phyloP scores from a whole-genome alignment of 2,888 invertebrate species.

The Himalopsyche kuldschensis region DNA sequence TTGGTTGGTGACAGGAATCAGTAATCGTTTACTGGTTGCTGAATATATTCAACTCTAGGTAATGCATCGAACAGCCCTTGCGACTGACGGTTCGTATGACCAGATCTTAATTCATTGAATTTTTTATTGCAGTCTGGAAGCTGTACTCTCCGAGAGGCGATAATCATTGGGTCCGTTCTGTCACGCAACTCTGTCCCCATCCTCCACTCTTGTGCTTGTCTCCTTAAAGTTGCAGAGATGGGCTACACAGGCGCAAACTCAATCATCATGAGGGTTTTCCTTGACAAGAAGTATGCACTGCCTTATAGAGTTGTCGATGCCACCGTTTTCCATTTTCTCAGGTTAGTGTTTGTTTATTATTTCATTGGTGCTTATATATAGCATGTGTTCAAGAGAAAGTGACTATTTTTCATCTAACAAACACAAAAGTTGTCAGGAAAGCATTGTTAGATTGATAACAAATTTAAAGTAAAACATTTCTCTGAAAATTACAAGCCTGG shows the following conservation, averaged over 20 bases:
- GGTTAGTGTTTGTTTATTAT: too few species aligned
- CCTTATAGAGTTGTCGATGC: slow-evolving; percentile 95
- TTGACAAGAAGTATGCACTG: slow-evolving; percentile 97
- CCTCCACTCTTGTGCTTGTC: slow-evolving; percentile 91
- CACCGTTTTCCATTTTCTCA: slow-evolving; percentile 89
- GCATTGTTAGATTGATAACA: too few species aligned
- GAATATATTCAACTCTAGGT: too few species aligned
- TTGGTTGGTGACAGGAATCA: too few species aligned
- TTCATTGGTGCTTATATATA: too few species aligned
- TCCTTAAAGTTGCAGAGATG: slow-evolving; percentile 96
- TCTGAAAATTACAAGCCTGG: too few species aligned
- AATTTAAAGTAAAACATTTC: too few species aligned
- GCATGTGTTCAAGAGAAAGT: too few species aligned
- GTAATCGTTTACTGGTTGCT: too few species aligned
- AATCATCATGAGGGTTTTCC: slow-evolving; percentile 88
- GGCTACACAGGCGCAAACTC: slow-evolving; percentile 95
- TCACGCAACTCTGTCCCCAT: slow-evolving; percentile 91
- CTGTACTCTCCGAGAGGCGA: slow-evolving; percentile 93
- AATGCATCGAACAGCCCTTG: not conserved
- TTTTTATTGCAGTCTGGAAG: slow-evolving; percentile 72
- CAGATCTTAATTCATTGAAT: not conserved
- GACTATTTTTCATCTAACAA: too few species aligned
- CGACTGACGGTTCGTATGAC: not conserved
- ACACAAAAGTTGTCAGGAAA: too few species aligned
- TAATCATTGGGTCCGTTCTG: slow-evolving; percentile 90